Evolutionary conservation across 37 sponge, comb jelly and placozoan species (phyloP), one percentile per base, ranked within the genome.

Genomic region (Ephydatia muelleri): DNA sequence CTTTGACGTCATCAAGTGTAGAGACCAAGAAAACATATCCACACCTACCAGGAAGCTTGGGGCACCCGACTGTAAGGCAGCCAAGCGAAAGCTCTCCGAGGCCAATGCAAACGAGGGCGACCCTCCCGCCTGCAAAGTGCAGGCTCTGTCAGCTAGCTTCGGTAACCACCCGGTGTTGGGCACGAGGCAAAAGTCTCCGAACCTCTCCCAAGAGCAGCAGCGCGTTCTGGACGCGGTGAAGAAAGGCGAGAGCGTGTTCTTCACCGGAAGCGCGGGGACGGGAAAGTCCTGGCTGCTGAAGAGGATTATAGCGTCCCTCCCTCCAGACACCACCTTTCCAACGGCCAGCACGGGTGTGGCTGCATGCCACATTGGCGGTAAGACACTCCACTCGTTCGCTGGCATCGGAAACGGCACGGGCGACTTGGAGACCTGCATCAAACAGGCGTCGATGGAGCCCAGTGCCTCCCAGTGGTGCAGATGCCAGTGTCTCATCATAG

Each of bases 251-350:
- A 96, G 85, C 80, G 87, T 96, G 21, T 96, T 96, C 80, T 89
- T 96, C 80, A 96, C 96, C 31, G 96, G 96, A 0, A 91, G 96
- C 81, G 96, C 96, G 35, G 96, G 96, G 25, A 96, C 96, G 8
- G 96, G 96, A 16, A 96, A 96, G 67, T 96, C 96, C 0, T 91
- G 79, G 66, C 89, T 96, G 28, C 87, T 96, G 27, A 90, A 74
- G 68, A 67, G 70, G 8, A 88, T 96, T 72, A 91, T 96, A 39
- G 36, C 81, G 36, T n/a, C 80, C 29, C 68, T 96, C 23, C 96
- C 96, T 47, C 96, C 96, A 16, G 94, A 91, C 13, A 73, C 92
- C 16, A 96, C 96, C 43, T 93, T 88, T 28, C 75, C 82, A 38
- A 91, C 94, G 21, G 96, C 94, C 25, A 96, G 96, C 68, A 96